These are phyloP conservation scores for Dreissena rostriformis DNA, from an alignment of 1,140 invertebrate species.

Conservation along the genomic window DNA sequence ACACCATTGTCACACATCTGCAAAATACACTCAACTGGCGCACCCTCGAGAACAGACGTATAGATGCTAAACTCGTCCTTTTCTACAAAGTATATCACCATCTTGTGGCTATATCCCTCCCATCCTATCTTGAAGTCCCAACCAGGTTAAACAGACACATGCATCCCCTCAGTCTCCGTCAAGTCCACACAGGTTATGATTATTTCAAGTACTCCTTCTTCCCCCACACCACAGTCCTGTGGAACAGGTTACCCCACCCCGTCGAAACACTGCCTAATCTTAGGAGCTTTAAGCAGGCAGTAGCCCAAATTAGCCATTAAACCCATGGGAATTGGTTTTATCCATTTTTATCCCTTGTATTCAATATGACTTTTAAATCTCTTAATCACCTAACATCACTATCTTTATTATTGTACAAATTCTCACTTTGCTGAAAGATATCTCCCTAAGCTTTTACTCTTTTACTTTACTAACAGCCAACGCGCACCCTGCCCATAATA, in stretches of 20 bases:
- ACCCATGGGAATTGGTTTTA: too few relatives aligned
- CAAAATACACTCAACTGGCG: conserved; percentile 14
- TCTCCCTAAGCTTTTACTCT: too few relatives aligned
- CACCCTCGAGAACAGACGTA: not conserved
- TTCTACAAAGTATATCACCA: conserved; percentile 12
- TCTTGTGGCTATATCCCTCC: conserved; percentile 8
- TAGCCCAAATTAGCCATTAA: not conserved
- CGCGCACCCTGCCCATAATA: too few relatives aligned
- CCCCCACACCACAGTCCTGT: conserved; percentile 3
- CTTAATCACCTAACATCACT: too few relatives aligned
- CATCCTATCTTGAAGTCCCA: not conserved
- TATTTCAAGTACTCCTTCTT: conserved; percentile 29
- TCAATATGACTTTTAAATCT: too few relatives aligned
- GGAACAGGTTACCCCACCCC: conserved; percentile 15
- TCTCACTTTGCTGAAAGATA: too few relatives aligned
- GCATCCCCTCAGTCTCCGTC: not conserved
- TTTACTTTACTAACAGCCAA: too few relatives aligned
- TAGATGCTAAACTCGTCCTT: not conserved
- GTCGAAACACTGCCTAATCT: not conserved
- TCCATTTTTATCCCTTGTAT: too few relatives aligned
- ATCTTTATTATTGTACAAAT: too few relatives aligned
- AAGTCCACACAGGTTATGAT: not conserved
- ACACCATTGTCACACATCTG: conserved; percentile 22
- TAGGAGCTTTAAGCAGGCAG: not conserved
- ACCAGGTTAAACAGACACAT: not conserved